Evolutionary conservation across 2,888 invertebrate genomes (phyloP), one percentile per base, ranked within the genome.

Genomic region (Drosophila anomalata): DNA sequence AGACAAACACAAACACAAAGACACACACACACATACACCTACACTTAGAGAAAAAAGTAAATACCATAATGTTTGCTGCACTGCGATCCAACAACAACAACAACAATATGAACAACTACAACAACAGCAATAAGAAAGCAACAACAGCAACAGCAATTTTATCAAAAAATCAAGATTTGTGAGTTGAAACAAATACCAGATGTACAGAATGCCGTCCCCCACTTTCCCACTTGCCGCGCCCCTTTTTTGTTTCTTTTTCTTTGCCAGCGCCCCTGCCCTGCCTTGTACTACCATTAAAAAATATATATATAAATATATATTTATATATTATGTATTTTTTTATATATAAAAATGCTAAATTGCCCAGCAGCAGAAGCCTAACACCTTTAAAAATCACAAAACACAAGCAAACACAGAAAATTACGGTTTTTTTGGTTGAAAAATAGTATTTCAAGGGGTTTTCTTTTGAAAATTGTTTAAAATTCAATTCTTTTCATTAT

Each of bases 331-430:
- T 36, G 39, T 33, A 33, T 33, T 4, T 33, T 7, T 29, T 29
- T 9, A 9, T 12, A 41, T 60, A 57, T 8, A 48, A 47, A 46
- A 72, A 31, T 79, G 72, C 79, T 79, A 74, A 54, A 77, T 57
- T 71, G 77, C 82, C 79, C 86, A 75, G 61, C 61, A 61, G 61
- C 61, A 61, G 82, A 83, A 86, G 79, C 86, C 88, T 87, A 82
- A 82, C 88, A 62, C 69, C 73, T 79, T 7, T 61, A 61, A 63
- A 63, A 61, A 20, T 8, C 41, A 33, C 17, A 31, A 42, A 53
- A 26, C 41, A 44, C 53, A 29, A 44, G 53, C 20, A 69, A 47
- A 65, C 48, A 54, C 66, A 17, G 29, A 55, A 17, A 29, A 67
- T 66, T 53, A 51, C 52, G 46, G 41, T 46, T 51, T 53, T 53